phyloP scores from a whole-genome alignment of 2,113 vertebrate genomes.

The Corythornis madagascariensis region DNA sequence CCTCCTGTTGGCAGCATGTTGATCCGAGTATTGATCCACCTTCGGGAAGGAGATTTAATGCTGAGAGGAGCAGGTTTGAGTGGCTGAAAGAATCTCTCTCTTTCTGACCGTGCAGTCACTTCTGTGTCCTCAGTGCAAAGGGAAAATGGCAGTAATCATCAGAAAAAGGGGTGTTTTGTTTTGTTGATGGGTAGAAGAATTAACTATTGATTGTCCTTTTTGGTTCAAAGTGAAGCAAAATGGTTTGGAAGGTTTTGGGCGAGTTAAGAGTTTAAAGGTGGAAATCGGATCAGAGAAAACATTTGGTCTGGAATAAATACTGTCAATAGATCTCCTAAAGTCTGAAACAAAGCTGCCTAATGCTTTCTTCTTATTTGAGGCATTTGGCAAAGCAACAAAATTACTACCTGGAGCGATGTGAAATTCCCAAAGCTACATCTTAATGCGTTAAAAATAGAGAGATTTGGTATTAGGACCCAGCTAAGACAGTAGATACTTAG shows the following conservation, averaged over 20 bases:
- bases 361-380: neutral
- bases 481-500: neutral
- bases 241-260: neutral
- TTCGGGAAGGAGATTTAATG: neutral
- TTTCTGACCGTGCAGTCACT: neutral
- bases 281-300: neutral
- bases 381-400: neutral
- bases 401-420: neutral
- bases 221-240: neutral
- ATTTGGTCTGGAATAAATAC: neutral
- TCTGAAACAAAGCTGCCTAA: neutral
- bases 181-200: neutral
- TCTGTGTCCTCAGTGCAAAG: neutral
- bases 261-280: neutral
- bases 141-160: neutral
- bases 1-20: rapidly evolving
- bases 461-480: neutral
- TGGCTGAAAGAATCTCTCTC: neutral
- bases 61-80: neutral
- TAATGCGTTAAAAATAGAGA: neutral
- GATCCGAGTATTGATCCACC: rapidly evolving
- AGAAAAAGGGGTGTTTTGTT: neutral
- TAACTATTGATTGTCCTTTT: neutral
- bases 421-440: neutral
- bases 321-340: neutral